Percentiles rank a stretch among this genome's conserved stretches.
phyloP scores from a whole-genome alignment of 2,797 vertebrate species.

The Pogonophryne albipinna region DNA sequence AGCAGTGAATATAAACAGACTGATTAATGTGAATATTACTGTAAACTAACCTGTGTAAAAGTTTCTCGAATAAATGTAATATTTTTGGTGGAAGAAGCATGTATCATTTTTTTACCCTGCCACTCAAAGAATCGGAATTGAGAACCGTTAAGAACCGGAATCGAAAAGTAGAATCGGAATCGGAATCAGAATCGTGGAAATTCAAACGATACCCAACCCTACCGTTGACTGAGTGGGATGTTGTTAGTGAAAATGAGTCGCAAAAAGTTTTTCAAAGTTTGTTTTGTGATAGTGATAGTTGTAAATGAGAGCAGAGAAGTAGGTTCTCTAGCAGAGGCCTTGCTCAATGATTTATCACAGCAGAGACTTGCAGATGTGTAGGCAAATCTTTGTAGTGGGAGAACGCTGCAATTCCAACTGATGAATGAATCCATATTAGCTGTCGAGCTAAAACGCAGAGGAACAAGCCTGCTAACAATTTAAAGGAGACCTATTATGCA shows the following conservation, averaged over 20 bases:
- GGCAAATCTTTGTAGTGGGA: slow-evolving; percentile 9
- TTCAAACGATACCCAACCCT: no score
- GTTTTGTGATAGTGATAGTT: neutral
- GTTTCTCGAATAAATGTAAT: no score
- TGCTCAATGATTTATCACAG: slow-evolving; percentile 53
- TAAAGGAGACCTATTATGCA: neutral
- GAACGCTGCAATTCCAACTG: slow-evolving; percentile 28
- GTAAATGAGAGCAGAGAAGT: slow-evolving; percentile 10
- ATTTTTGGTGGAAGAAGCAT: no score
- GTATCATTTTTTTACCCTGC: no score
- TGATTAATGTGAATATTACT: no score
- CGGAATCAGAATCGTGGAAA: no score
- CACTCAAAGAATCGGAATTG: no score
- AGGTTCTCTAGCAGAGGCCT: slow-evolving; percentile 7
- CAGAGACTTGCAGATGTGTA: neutral
- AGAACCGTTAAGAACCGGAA: no score
- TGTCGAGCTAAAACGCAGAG: slow-evolving; percentile 17
- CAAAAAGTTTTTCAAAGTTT: neutral
- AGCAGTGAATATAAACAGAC: no score
- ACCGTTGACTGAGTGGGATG: neutral
- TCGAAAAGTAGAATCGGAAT: no score
- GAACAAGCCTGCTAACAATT: slow-evolving; percentile 38
- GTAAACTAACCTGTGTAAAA: no score
- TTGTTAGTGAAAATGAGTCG: neutral
- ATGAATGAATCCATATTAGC: slow-evolving; percentile 58